Conservation (phyloP, 2,113 vertebrate genomes). For the Hippocampus comes region DNA sequence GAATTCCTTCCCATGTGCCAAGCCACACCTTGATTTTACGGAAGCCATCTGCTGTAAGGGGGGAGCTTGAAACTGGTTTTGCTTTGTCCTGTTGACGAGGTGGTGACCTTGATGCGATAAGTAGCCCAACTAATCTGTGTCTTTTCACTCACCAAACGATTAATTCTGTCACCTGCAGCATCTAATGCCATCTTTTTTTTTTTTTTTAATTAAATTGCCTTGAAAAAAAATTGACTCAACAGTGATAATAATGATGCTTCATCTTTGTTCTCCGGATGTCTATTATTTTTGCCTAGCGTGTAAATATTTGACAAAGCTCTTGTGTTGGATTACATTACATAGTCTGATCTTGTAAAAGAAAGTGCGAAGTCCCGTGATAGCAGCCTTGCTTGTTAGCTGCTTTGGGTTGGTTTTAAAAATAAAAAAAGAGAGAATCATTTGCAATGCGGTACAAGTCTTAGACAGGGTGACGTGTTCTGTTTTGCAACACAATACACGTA, state of each 20-base stretch:
- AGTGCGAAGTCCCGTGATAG: no score
- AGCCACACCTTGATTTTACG: constrained; percentile 4
- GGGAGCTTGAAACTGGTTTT: neutral
- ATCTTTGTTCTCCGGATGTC: neutral
- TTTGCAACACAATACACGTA: no score
- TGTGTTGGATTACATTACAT: neutral
- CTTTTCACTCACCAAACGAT: neutral
- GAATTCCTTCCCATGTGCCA: neutral
- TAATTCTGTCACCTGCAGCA: neutral
- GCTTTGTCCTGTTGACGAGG: neutral
- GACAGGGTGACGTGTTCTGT: no score
- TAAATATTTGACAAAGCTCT: neutral
- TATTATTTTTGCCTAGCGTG: neutral
- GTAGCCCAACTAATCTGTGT: neutral
- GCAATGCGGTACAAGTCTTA: no score
- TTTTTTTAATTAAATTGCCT: neutral
- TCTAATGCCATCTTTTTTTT: neutral
- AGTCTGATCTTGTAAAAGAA: no score
- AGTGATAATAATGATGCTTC: neutral
- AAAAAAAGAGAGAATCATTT: no score
- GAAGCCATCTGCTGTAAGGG: neutral
- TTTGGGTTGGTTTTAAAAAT: no score
- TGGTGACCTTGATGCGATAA: neutral
- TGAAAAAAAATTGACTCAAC: neutral
- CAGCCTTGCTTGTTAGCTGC: no score